A percentile compares a stretch with the other conserved stretches of the same genome.
phyloP scores from a whole-genome alignment of 2,113 vertebrate species.

The Nymphicus hollandicus region DNA sequence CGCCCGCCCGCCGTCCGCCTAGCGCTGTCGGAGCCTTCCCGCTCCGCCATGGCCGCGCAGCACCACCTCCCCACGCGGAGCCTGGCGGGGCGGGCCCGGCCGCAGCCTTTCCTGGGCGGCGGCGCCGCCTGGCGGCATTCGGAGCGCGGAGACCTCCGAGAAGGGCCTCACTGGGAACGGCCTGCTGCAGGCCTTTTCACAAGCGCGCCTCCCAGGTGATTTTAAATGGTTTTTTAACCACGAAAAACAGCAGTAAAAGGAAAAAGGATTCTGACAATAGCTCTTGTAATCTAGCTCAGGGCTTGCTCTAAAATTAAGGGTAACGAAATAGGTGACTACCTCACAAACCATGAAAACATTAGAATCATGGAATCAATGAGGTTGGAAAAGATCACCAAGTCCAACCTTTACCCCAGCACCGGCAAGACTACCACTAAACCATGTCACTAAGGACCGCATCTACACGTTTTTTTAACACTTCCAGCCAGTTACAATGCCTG shows the following conservation, averaged over 20 bases:
- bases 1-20: neutral
- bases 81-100: neutral
- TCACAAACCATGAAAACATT: neutral
- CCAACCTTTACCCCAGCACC: neutral
- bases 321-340: neutral
- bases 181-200: no score
- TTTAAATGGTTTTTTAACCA: neutral
- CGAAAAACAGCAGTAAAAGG: no score
- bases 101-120: neutral
- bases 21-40: fast-evolving
- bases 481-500: neutral
- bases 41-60: neutral
- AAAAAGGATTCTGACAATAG: no score
- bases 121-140: neutral
- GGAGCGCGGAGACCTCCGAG: no score
- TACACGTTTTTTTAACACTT: neutral
- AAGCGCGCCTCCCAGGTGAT: neutral
- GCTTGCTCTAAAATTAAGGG: neutral
- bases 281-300: neutral
- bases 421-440: neutral
- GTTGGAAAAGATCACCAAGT: neutral
- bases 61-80: neutral
- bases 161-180: no score
- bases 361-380: neutral
- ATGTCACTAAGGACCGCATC: neutral